Conservation (phyloP, 2,113 vertebrate species). For the Steatornis caripensis region DNA sequence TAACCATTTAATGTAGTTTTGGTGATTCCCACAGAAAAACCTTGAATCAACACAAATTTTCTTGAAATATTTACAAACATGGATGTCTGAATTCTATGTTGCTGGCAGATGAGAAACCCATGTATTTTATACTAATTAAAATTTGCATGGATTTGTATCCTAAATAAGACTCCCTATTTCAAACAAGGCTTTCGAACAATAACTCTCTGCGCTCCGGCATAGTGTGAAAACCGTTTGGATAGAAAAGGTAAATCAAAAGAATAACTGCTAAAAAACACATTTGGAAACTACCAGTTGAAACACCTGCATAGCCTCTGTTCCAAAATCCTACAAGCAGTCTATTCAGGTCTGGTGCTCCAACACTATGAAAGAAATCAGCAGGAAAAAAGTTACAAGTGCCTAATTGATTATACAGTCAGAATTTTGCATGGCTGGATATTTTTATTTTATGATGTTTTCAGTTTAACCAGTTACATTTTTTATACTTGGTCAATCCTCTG, state of each 20-base stretch:
- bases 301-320: neutral
- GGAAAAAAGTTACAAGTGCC: neutral
- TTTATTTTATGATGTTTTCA: neutral
- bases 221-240: neutral
- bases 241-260: neutral
- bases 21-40: neutral
- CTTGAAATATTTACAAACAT: neutral
- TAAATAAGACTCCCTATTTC: neutral
- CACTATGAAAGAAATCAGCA: neutral
- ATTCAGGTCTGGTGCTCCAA: neutral
- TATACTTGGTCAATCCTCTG: neutral
- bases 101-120: neutral
- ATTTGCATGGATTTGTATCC: neutral
- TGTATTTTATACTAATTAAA: neutral
- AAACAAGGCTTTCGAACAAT: neutral
- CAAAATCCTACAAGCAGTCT: neutral
- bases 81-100: rapidly evolving
- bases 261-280: neutral
- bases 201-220: neutral
- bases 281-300: neutral
- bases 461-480: neutral
- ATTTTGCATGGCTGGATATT: neutral
- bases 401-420: neutral
- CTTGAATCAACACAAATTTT: neutral
- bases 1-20: neutral